Base-by-base conservation (phyloP, 2,888 invertebrate species). In the Catonia carolina region DNA sequence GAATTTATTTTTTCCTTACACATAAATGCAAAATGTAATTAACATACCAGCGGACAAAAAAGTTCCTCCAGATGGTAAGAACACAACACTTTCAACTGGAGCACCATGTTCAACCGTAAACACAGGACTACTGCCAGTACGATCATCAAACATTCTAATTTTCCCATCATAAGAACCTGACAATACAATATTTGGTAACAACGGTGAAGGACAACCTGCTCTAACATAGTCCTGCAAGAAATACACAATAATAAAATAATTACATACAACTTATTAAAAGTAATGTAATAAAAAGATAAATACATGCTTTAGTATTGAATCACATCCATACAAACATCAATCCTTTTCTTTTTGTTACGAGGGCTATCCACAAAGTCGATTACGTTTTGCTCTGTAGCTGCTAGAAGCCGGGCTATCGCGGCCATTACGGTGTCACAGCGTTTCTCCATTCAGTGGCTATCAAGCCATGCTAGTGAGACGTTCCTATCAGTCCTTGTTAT, bases 81-180 rank as follows among this genome's bases (percentile, higher is more conserved):
- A 91, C 2, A 96, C 71, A 49, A 94, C 75, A 60, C 89, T 86
- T 74, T 97, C 96, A 0, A 98, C 86, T 0, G 95, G 93, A 65
- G 85, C 82, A 6, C 88, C 93, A 73, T 97, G 96, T 68, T 92
- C 83, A 1, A 93, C 84, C 20, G 78, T 81, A 53, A 89, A 73
- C 0, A 86, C 79, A 53, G 84, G 81, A 65, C 82, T 78, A 62
- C 80, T 63, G 53, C 58, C 78, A 1, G 83, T 82, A 67, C 96
- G 78, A 1, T 82, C 81, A 71, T 98, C 98, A 75, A 88, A 96
- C 72, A 98, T 76, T 71, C 89, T 88, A 0, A 95, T 83, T 54
- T 80, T 81, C 67, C 88, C 85, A 71, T 97, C 97, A 71, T 97
- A 97, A 33, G 91, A 86, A 27, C 92, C 93, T 0, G 92, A 91